A percentile compares a stretch with the other conserved stretches of the same genome.
Conservation (phyloP, 1,140 invertebrate genomes). For the Macrobrachium nipponense region DNA sequence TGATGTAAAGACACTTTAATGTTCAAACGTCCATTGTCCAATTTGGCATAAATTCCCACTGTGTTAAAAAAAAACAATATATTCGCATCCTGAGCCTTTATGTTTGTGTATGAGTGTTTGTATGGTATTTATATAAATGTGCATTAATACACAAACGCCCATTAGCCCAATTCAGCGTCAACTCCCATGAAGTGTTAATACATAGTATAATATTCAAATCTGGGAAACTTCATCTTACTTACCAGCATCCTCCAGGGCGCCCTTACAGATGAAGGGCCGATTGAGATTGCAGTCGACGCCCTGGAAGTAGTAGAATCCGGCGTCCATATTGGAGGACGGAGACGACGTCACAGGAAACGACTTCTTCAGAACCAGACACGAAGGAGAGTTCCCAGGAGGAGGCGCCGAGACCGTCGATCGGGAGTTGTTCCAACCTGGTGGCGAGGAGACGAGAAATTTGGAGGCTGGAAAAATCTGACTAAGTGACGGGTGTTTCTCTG, state of each 20-base stretch:
- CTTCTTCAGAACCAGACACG: conserved; percentile 37
- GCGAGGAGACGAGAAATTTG: not conserved
- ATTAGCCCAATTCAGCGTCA: too few relatives aligned
- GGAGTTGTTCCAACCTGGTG: conserved; percentile 49
- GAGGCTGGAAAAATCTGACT: not conserved
- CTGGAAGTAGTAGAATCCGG: conserved; percentile 49
- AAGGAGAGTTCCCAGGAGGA: not conserved
- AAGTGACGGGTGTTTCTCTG: too few relatives aligned
- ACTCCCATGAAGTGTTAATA: too few relatives aligned
- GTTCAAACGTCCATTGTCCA: too few relatives aligned
- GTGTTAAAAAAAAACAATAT: too few relatives aligned
- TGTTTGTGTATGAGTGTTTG: too few relatives aligned
- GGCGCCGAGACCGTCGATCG: not conserved
- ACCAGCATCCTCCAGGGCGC: conserved; percentile 38
- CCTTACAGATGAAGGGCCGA: conserved; percentile 49
- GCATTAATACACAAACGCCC: too few relatives aligned
- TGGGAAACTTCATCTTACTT: not conserved
- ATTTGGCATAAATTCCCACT: too few relatives aligned
- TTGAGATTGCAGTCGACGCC: conserved; percentile 12
- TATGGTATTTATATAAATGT: too few relatives aligned
- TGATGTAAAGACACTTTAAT: too few relatives aligned
- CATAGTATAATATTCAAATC: too few relatives aligned
- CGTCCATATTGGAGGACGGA: conserved; percentile 1
- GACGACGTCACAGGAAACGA: conserved; percentile 22
- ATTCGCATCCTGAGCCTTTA: too few relatives aligned